Conservation (phyloP, 2,113 vertebrate genomes). For the Rhinichthys klamathensis region DNA sequence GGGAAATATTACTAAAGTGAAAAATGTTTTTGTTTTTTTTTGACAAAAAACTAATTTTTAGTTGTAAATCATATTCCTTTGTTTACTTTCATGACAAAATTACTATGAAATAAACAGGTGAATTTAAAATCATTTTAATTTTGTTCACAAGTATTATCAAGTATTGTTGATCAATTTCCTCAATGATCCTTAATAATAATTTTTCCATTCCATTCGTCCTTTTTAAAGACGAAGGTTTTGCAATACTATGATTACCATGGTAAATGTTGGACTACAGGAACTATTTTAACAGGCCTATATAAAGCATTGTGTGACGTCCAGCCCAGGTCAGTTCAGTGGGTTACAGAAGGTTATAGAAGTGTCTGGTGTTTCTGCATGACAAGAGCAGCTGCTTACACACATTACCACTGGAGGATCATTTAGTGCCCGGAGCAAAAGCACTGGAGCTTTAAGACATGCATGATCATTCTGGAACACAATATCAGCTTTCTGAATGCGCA, state of each 20-base stretch:
- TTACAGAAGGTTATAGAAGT: background rate
- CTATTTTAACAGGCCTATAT: background rate
- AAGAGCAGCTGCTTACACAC: conserved; percentile 21
- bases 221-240: background rate
- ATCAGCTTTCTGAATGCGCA: background rate
- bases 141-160: background rate
- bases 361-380: background rate
- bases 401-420: background rate
- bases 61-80: background rate
- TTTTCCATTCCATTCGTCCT: background rate
- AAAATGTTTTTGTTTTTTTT: background rate
- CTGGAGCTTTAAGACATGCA: background rate
- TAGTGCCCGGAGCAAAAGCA: background rate
- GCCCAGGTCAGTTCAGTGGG: background rate
- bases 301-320: background rate
- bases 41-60: background rate
- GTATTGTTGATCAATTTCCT: background rate
- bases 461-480: background rate
- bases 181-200: background rate
- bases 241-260: background rate
- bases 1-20: background rate
- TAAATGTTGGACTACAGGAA: background rate
- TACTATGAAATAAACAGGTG: background rate
- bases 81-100: background rate
- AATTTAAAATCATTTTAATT: background rate